Evolutionary conservation across 2,888 invertebrate species (phyloP), one percentile per base, ranked within the genome.

Genomic region (Lamellibrachia columna): DNA sequence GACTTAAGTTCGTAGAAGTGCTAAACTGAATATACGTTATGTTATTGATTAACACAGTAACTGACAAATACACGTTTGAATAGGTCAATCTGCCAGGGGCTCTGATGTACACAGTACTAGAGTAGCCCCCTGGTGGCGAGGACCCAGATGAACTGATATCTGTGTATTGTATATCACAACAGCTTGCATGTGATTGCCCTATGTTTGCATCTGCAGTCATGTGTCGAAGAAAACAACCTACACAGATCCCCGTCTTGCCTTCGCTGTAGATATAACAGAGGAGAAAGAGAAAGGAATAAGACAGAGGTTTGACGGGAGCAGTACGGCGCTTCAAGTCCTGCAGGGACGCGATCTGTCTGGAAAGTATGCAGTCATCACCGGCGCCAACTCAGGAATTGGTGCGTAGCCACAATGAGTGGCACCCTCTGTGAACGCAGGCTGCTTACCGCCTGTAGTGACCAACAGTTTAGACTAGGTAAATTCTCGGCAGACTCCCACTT

Each of bases 331-430:
- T 95, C 98, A 98, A 96, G 97, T 98, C 15, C 97, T 99, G 11
- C 98, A 98, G 96, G 99, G 99, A 8, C 97, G 98, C 94, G 99
- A 99, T 96, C 97, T 99, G 93, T 98, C 98, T 92, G 98, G 98
- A 0, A 98, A 98, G 96, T 97, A 98, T 95, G 98, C 98, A 0
- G 96, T 99, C 7, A 97, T 99, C 90, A 99, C 99, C 7, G 99
- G 99, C 11, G 98, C 98, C 0, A 99, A 98, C 97, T 97, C 97
- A 94, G 99, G 99, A 6, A 99, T 99, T 95, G 99, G 98, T 97
- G 94, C 22, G 75, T 75, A 55, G 15, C 22, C n/a, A 22, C n/a
- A 75, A 6, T 6, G n/a, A 22, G 15, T 75, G 75, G 22, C 22
- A 4, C 75, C 15, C 22, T 75, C 75, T 75, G 75, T 7, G 75